Conservation (phyloP, 1,140 invertebrate species). For the Coptotermes formosanus region DNA sequence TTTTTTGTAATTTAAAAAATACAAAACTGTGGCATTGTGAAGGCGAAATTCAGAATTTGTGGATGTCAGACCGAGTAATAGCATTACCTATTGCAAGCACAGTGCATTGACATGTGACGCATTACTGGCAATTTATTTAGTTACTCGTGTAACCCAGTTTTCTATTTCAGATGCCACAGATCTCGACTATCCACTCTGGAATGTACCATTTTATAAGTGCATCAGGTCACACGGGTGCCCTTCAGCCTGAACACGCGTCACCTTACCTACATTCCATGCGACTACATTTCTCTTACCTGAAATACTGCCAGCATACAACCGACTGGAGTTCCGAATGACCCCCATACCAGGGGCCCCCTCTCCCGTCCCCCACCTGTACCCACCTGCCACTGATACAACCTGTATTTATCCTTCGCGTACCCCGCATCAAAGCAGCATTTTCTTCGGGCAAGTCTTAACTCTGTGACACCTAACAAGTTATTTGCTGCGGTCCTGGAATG, state of each 20-base stretch:
- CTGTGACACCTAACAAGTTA: neutral
- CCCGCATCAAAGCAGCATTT: neutral
- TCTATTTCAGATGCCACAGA: too few relatives aligned
- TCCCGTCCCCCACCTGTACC: neutral
- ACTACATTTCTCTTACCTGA: neutral
- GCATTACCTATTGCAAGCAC: too few relatives aligned
- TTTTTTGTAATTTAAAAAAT: too few relatives aligned
- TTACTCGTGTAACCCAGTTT: too few relatives aligned
- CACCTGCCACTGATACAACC: neutral
- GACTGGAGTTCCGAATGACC: conserved; percentile 3
- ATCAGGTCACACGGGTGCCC: neutral
- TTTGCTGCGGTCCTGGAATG: neutral
- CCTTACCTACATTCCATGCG: neutral
- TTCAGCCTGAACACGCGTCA: neutral
- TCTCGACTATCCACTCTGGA: too few relatives aligned
- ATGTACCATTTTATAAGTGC: too few relatives aligned
- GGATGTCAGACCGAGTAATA: too few relatives aligned
- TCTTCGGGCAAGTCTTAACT: neutral
- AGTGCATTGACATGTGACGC: too few relatives aligned
- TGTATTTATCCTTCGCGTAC: neutral
- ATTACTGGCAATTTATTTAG: too few relatives aligned
- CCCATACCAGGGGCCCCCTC: neutral
- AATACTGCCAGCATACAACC: neutral
- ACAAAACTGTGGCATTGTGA: too few relatives aligned
- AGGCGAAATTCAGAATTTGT: too few relatives aligned